These are phyloP conservation scores for Lepidurus arcticus DNA, from an alignment of 1,140 invertebrate genomes.

Conservation along the genomic window DNA sequence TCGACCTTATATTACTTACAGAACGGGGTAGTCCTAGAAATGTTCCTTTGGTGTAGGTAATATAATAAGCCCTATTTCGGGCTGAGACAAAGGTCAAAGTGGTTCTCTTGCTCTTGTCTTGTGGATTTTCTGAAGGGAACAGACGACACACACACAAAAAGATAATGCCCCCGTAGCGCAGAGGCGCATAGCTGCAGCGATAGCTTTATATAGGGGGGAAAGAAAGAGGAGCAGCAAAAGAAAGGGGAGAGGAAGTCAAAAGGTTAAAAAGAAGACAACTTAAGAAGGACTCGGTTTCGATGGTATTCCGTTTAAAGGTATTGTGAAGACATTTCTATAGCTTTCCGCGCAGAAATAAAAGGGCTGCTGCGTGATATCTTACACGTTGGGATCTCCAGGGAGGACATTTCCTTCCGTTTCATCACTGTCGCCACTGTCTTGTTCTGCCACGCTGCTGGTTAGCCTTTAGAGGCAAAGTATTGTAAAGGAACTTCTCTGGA, in stretches of 20 bases:
- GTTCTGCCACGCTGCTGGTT: too few relatives aligned
- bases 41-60: too few relatives aligned
- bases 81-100: too few relatives aligned
- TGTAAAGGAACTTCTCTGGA: too few relatives aligned
- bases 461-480: too few relatives aligned
- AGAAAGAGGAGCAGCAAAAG: neutral
- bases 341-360: neutral
- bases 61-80: too few relatives aligned
- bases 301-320: neutral
- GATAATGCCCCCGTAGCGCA: neutral
- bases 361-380: neutral
- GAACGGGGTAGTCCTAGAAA: too few relatives aligned
- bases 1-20: too few relatives aligned
- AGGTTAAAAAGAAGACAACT: neutral
- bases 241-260: neutral
- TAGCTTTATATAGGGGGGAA: neutral
- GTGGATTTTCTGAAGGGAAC: neutral
- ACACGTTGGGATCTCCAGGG: neutral
- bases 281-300: neutral
- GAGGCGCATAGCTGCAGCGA: slow-evolving; percentile 7
- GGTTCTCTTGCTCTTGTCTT: too few relatives aligned
- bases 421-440: neutral
- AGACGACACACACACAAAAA: neutral
- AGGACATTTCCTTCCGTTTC: neutral
- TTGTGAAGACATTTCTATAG: neutral